Evolutionary conservation across 1,140 invertebrate genomes (phyloP), one percentile per base, ranked within the genome.

Genomic region (Thaumetopoea pityocampa): DNA sequence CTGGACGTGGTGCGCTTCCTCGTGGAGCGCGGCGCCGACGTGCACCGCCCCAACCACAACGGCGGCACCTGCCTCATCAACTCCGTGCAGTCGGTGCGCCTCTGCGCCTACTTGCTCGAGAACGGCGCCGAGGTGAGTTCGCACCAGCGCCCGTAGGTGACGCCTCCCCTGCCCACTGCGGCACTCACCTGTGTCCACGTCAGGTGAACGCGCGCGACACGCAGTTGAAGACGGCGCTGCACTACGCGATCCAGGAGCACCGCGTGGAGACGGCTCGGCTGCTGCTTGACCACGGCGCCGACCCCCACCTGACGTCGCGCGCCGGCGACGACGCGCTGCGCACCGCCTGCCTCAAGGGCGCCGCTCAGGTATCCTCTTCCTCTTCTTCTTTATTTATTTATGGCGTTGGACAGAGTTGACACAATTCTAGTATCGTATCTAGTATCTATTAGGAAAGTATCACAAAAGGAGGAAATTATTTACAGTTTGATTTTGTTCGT

Each of bases 51-150:
- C 1, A 98, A 97, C 83, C 93, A 93, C 55, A 97, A 96, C 85
- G 96, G 96, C 37, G 96, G 96, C 37, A 97, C 96, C 0, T 97
- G 96, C 81, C 85, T 97, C 14, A 98, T 98, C 43, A 98, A 97
- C 83, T 94, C 95, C 1, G 94, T 97, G 22, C 96, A 97, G 83
- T 94, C 92, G 64, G 90, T 90, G 7, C 88, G 89, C 36, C 84
- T 97, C 7, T 97, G 95, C 73, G 88, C 90, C 22, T 96, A 92
- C 83, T 86, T 98, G 20, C 87, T 97, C 11, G 76, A 89, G 47
- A 88, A 91, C 65, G 92, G 93, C 17, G 94, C 93, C 10, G 88
- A 91, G 55, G 93, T n/a, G n/a, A n/a, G n/a, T n/a, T n/a, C n/a
- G n/a, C n/a, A n/a, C n/a, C n/a, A n/a, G n/a, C n/a, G n/a, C n/a